Evolutionary conservation across 2,797 vertebrate species (phyloP).

Genomic region (Siniperca scherzeri): DNA sequence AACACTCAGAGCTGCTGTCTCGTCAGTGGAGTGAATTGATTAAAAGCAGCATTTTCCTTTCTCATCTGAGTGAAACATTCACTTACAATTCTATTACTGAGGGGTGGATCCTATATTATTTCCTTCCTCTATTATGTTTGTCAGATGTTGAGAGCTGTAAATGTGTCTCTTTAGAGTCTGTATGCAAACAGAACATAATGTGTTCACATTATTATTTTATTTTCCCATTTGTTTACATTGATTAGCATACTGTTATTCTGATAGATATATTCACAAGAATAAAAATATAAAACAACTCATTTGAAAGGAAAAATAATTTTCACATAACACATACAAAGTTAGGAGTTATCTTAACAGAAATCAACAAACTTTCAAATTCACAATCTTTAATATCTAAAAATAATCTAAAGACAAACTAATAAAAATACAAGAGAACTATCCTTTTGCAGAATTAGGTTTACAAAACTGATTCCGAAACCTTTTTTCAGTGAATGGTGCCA

Average conservation of each 20-base stretch:
- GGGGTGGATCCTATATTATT: constrained; percentile 26
- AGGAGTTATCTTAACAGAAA: background rate
- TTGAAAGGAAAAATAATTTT: constrained; percentile 1
- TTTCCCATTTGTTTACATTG: constrained; percentile 29
- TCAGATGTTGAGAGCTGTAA: constrained; percentile 49
- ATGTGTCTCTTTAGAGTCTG: constrained; percentile 25
- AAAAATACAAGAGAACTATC: background rate
- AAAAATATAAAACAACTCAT: constrained; percentile 4
- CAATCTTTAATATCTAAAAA: background rate
- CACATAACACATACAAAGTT: background rate
- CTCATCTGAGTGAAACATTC: constrained; percentile 34
- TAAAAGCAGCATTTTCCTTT: constrained; percentile 60
- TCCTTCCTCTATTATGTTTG: constrained; percentile 27
- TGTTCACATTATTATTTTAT: constrained; percentile 25
- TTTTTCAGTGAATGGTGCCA: background rate
- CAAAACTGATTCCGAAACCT: background rate
- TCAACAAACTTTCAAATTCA: background rate
- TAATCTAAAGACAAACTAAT: no score
- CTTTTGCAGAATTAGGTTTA: no score
- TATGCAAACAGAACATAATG: constrained; percentile 18
- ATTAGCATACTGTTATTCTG: constrained; percentile 27
- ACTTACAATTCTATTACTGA: constrained; percentile 5
- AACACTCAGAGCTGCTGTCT: constrained; percentile 34
- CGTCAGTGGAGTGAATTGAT: constrained; percentile 48
- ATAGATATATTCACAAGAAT: constrained; percentile 6